phyloP scores from a whole-genome alignment of 2,797 vertebrate genomes.

The Gallinago solitaria region DNA sequence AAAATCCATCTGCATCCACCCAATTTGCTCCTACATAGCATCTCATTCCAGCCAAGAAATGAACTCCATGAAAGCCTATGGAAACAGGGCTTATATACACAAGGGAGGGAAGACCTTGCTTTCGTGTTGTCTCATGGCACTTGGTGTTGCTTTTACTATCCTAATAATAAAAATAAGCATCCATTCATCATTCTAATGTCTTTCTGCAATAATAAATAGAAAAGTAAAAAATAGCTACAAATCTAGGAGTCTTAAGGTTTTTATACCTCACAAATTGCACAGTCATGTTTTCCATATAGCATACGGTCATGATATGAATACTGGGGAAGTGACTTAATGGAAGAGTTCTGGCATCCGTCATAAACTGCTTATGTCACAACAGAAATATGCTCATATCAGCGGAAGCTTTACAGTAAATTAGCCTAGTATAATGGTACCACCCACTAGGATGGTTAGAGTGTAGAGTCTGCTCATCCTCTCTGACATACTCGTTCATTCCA shows the following conservation, averaged over 20 bases:
- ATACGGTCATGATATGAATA: not conserved
- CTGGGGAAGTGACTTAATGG: not conserved
- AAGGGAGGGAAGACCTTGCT: not conserved
- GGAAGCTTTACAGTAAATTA: conserved; percentile 18
- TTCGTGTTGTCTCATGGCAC: not conserved
- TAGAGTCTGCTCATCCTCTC: conserved; percentile 20
- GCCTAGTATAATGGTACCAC: conserved; percentile 24
- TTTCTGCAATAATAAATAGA: not conserved
- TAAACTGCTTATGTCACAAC: conserved; percentile 1
- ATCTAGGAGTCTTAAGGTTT: not conserved
- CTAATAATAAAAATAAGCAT: not conserved
- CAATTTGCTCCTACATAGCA: not conserved
- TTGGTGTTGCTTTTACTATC: not conserved
- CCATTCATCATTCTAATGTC: not conserved
- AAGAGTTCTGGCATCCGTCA: conserved; percentile 39
- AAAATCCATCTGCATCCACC: conserved; percentile 35
- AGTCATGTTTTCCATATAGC: not conserved
- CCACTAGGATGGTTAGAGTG: not conserved
- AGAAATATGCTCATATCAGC: conserved; percentile 23
- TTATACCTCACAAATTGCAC: not conserved
- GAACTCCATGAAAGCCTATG: not conserved
- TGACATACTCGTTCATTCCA: not conserved
- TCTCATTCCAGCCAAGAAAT: not conserved
- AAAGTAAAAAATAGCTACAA: not conserved
- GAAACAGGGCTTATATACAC: not conserved